Percentiles rank a stretch among this genome's conserved stretches.
phyloP scores from a whole-genome alignment of 2,113 vertebrate genomes.

The Anhinga anhinga region DNA sequence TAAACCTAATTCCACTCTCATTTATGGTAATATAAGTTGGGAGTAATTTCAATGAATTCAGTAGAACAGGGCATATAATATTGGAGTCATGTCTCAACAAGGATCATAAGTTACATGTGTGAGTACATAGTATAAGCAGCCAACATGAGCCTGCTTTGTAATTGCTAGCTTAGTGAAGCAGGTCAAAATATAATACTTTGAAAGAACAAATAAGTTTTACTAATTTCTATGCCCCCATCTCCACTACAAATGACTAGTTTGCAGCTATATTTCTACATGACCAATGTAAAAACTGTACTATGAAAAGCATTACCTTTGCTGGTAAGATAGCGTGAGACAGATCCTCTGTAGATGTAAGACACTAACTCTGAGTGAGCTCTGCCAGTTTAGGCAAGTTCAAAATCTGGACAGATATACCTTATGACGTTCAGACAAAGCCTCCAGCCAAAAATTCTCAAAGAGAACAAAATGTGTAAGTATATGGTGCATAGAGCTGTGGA shows the following conservation, averaged over 20 bases:
- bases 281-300: background rate
- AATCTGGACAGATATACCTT: background rate
- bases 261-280: background rate
- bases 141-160: no score
- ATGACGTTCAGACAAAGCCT: background rate
- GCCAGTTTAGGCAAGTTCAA: slow-evolving; percentile 5
- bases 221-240: fast-evolving
- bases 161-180: background rate
- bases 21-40: background rate
- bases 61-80: background rate
- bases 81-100: slow-evolving; percentile 14
- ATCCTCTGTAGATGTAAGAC: background rate
- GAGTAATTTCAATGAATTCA: slow-evolving; percentile 2
- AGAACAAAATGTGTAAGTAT: slow-evolving; percentile 4
- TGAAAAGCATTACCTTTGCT: background rate
- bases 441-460: slow-evolving; percentile 21
- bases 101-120: background rate
- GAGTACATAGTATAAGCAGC: no score
- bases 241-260: background rate
- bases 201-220: background rate
- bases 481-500: background rate
- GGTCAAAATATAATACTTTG: background rate
- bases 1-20: slow-evolving; percentile 6
- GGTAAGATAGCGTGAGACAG: background rate
- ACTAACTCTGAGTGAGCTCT: background rate